Conservation (phyloP, 2,797 vertebrate species). For the Macropodus opercularis region DNA sequence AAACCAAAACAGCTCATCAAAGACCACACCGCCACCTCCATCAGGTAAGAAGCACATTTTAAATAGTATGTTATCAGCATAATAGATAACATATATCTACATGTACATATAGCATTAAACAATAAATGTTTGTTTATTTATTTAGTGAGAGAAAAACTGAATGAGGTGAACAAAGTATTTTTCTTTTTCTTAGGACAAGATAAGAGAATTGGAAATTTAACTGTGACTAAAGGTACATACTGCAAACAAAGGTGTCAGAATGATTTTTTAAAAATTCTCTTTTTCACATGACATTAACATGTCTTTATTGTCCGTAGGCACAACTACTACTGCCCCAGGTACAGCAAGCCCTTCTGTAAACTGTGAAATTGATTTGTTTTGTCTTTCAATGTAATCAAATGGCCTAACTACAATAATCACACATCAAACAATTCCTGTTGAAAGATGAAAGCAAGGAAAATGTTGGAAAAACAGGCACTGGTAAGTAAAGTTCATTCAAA, state of each 20-base stretch:
- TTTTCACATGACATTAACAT: background rate
- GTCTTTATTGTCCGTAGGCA: conserved; percentile 11
- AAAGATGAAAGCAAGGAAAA: accelerated
- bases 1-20: too few relatives aligned
- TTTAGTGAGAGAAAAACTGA: too few relatives aligned
- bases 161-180: too few relatives aligned
- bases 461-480: accelerated
- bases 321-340: background rate
- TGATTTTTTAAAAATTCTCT: background rate
- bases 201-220: background rate
- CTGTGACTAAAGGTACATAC: background rate
- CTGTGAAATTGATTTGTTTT: background rate
- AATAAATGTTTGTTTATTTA: too few relatives aligned
- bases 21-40: too few relatives aligned
- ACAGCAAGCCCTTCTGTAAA: background rate
- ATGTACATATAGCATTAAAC: too few relatives aligned
- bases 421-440: accelerated
- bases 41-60: too few relatives aligned
- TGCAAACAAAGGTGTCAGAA: background rate
- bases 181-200: background rate
- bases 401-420: background rate
- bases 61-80: too few relatives aligned
- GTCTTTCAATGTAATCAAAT: background rate
- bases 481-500: conserved; percentile 8
- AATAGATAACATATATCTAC: too few relatives aligned